Evolutionary conservation across 2,797 vertebrate genomes (phyloP).

Genomic region (Hozukius guyotensis): DNA sequence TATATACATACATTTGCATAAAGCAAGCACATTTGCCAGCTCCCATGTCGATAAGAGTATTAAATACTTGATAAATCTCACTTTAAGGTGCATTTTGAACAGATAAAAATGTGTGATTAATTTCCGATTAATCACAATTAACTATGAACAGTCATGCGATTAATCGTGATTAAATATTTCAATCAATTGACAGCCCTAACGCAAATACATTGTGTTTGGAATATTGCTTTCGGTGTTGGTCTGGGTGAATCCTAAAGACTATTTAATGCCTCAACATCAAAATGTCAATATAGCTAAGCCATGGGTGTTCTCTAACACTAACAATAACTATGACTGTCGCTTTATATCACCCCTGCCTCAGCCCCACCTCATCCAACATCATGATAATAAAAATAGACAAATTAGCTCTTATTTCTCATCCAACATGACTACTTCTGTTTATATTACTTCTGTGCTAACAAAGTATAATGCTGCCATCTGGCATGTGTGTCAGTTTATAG

Average conservation of each 20-base stretch:
- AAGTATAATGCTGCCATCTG: constrained; percentile 20
- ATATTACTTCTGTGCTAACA: not conserved
- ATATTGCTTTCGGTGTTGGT: not conserved
- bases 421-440: constrained; percentile 1
- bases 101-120: no score
- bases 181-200: no score
- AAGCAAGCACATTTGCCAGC: no score
- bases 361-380: not conserved
- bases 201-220: not conserved
- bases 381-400: not conserved
- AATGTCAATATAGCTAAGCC: accelerated
- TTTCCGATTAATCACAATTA: no score
- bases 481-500: not conserved
- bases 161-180: no score
- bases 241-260: not conserved
- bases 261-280: not conserved
- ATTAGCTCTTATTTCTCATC: constrained; percentile 1
- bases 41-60: no score
- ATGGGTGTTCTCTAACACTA: not conserved
- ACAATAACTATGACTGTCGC: not conserved
- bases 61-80: no score
- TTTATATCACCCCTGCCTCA: not conserved
- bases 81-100: no score
- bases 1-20: no score
- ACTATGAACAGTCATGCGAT: no score